Evolutionary conservation across 1,140 invertebrate species (phyloP).

Genomic region (Octopus sinensis): DNA sequence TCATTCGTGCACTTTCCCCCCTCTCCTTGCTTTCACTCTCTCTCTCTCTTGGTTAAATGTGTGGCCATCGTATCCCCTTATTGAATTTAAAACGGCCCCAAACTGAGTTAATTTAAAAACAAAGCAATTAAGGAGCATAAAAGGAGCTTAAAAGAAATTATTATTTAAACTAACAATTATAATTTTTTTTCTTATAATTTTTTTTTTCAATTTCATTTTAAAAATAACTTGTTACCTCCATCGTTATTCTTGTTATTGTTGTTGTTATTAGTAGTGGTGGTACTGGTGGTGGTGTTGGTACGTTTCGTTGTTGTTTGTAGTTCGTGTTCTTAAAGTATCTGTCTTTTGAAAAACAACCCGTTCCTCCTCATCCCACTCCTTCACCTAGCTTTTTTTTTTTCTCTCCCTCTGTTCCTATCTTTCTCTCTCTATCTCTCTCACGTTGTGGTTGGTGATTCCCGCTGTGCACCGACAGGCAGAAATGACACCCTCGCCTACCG

Average conservation of each 20-base stretch:
- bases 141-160: too few species aligned
- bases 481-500: slow-evolving; percentile 29
- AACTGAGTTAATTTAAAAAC: too few species aligned
- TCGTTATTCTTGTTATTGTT: neutral
- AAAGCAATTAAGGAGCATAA: too few species aligned
- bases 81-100: too few species aligned
- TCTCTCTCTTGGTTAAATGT: too few species aligned
- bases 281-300: neutral
- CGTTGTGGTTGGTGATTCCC: slow-evolving; percentile 11
- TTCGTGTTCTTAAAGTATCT: neutral
- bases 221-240: neutral
- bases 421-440: neutral
- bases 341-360: neutral
- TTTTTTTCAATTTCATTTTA: too few species aligned
- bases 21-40: too few species aligned
- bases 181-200: too few species aligned
- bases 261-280: neutral
- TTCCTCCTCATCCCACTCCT: neutral
- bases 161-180: too few species aligned
- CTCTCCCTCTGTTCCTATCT: neutral
- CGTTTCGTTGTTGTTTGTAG: neutral
- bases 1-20: too few species aligned
- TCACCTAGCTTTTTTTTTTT: neutral
- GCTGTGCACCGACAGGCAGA: neutral
- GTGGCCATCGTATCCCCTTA: too few species aligned